Conservation (phyloP, 2,888 invertebrate genomes). For the Agapetus fuscipes region DNA sequence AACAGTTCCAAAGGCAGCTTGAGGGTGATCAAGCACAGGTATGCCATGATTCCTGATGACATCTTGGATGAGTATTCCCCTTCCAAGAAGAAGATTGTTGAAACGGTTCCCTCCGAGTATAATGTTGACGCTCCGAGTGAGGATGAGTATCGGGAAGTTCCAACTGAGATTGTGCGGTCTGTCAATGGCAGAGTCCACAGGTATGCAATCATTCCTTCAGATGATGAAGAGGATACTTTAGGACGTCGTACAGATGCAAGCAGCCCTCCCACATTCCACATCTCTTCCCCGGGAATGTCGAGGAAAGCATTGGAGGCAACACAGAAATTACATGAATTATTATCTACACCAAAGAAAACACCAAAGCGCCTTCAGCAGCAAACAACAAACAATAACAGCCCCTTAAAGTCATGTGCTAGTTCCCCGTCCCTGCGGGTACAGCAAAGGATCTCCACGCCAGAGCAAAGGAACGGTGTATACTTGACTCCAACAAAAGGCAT, state of each 20-base stretch:
- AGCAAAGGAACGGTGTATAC: conserved; percentile 23
- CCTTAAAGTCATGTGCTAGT: too few relatives aligned
- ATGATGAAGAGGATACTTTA: conserved; percentile 35
- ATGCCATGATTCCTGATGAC: conserved; percentile 48
- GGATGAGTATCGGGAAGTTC: conserved; percentile 47
- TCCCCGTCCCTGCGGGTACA: too few relatives aligned
- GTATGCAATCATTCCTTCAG: conserved; percentile 51
- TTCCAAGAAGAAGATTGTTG: conserved; percentile 40
- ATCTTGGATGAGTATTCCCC: conserved; percentile 35
- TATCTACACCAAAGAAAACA: conserved; percentile 61
- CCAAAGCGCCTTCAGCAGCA: conserved; percentile 23
- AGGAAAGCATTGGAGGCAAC: conserved; percentile 59
- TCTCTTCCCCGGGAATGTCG: conserved; percentile 34
- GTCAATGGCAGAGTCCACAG: conserved; percentile 49
- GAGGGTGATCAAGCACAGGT: conserved; percentile 36
- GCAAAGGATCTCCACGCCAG: conserved; percentile 19
- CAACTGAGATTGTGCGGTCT: conserved; percentile 49
- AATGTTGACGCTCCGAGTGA: conserved; percentile 48
- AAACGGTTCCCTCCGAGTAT: conserved; percentile 40
- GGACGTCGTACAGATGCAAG: conserved; percentile 22
- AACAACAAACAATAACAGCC: too few relatives aligned
- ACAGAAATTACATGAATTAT: conserved; percentile 63
- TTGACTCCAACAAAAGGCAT: conserved; percentile 28
- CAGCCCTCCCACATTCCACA: conserved; percentile 20
- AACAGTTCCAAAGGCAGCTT: conserved; percentile 1